Percentiles rank a stretch among this genome's conserved stretches.
These are phyloP conservation scores for Chiloscyllium plagiosum DNA, from an alignment of 2,113 vertebrate species.

Conservation along the genomic window DNA sequence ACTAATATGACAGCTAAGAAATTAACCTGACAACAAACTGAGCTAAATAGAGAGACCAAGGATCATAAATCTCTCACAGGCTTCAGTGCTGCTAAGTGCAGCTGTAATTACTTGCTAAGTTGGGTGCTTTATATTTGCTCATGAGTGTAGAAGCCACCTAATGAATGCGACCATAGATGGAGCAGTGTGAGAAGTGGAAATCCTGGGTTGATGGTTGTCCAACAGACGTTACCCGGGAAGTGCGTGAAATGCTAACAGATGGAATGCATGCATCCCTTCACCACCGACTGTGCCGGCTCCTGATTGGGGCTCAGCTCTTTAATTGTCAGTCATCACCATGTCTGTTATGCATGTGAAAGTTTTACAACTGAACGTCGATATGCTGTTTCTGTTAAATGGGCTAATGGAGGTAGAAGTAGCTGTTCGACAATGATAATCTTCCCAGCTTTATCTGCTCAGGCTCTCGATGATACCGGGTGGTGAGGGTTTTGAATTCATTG, in stretches of 20 bases:
- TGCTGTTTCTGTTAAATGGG: neutral
- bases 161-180: neutral
- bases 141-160: neutral
- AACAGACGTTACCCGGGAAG: neutral
- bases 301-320: neutral
- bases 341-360: neutral
- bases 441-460: neutral
- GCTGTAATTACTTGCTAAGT: conserved; percentile 21
- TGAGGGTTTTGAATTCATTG: too few species aligned
- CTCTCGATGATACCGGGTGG: too few species aligned
- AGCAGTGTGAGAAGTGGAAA: neutral
- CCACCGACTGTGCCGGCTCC: neutral
- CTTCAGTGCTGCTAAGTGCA: neutral
- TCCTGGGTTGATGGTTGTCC: neutral
- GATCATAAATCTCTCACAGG: conserved; percentile 3
- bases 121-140: conserved; percentile 25
- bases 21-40: conserved; percentile 25
- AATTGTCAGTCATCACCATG: neutral
- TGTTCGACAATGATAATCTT: neutral
- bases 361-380: neutral
- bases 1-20: conserved; percentile 23
- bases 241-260: conserved; percentile 14
- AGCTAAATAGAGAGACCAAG: neutral
- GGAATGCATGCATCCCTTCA: neutral
- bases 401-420: neutral